A percentile compares a stretch with the other conserved stretches of the same genome.
These are phyloP conservation scores for Amblyornis subalaris DNA, from an alignment of 2,113 vertebrate genomes.

Conservation along the genomic window DNA sequence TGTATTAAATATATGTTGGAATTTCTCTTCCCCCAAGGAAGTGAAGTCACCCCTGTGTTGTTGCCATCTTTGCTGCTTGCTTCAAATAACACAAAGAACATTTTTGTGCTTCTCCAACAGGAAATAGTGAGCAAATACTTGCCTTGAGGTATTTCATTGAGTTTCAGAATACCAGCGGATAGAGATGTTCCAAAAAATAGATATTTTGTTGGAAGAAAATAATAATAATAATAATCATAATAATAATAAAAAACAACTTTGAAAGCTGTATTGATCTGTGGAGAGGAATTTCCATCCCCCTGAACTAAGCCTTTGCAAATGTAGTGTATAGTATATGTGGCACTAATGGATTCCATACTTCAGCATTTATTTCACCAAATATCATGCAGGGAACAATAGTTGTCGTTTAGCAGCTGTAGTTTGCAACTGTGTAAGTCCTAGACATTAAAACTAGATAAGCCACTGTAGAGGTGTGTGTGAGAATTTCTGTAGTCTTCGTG, in stretches of 20 bases:
- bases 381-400: neutral
- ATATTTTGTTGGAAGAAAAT: neutral
- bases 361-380: neutral
- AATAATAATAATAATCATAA: neutral
- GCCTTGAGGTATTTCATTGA: constrained; percentile 53
- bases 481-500: constrained; percentile 20
- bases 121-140: constrained; percentile 52
- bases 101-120: constrained; percentile 46
- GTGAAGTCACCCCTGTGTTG: neutral
- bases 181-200: neutral
- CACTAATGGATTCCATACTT: constrained; percentile 32
- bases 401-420: neutral
- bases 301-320: constrained; percentile 14
- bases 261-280: neutral
- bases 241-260: neutral
- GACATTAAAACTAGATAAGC: neutral
- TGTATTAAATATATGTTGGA: neutral
- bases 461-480: neutral
- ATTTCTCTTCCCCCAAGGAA: constrained; percentile 2
- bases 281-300: neutral
- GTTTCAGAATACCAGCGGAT: constrained; percentile 32
- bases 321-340: neutral
- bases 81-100: constrained; percentile 40
- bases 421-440: constrained; percentile 3
- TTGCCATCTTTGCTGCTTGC: constrained; percentile 18